Base-by-base conservation (phyloP, 2,113 vertebrate species). In the Grammomys surdaster region DNA sequence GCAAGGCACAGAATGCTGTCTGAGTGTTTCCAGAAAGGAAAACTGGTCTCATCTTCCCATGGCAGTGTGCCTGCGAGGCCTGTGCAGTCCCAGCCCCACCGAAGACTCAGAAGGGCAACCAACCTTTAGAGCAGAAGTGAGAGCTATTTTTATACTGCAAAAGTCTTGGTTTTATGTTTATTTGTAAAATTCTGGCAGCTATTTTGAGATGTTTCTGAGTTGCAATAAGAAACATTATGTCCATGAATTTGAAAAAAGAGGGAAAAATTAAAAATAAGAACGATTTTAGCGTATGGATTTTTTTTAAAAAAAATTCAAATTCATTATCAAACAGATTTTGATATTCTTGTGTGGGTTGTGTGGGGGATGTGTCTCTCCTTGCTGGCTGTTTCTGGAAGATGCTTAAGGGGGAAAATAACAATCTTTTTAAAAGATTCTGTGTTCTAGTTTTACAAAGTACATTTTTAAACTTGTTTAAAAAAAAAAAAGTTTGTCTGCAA, bases 291-390 rank as follows among this genome's bases (percentile, higher is more conserved):
- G 97, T 98, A 97, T 97, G 96, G 97, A 97, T 97, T 97, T 97
- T 97, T 97, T 96, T 94, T 48, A 20, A 70, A 63, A n/a, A n/a
- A 75, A 85, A 97, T 97, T 95, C 97, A 97, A 98, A 98, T 98
- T 97, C 97, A 97, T 98, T 97, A 98, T 98, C 97, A 97, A 97
- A 98, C 97, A 97, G 97, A 97, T 97, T 98, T 97, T 98, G 97
- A 98, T 98, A 98, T 97, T 97, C 96, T 63, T 96, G 97, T 97
- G 97, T 97, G 97, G 97, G 97, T 97, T 98, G 97, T 97, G 96
- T 98, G 97, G 97, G 97, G 97, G 95, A 97, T 95, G 97, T 97
- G 97, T 98, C 95, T 97, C 95, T 97, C 80, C 93, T 95, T n/a
- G 51, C 97, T 97, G 85, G 72, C 97, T 97, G 97, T 96, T 95